Percentiles rank a stretch among this genome's conserved stretches.
phyloP scores from a whole-genome alignment of 2,113 vertebrate species.

The Sinocyclocheilus rhinocerous region DNA sequence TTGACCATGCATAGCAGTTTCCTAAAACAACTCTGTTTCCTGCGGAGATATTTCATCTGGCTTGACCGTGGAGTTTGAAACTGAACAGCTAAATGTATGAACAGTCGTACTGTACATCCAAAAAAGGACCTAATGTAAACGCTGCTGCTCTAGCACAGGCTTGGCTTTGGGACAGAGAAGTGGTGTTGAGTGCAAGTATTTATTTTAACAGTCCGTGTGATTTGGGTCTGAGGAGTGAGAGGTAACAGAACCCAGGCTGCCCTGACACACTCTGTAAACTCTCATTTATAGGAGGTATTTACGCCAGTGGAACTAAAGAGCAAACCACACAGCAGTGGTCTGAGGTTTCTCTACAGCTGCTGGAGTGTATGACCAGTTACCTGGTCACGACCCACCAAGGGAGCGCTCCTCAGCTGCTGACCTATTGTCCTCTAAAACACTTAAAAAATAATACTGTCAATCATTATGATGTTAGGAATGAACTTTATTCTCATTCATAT shows the following conservation, averaged over 20 bases:
- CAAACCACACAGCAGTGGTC: background rate
- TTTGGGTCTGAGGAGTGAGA: conserved; percentile 41
- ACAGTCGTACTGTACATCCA: background rate
- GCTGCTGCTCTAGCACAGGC: background rate
- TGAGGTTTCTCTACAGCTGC: background rate
- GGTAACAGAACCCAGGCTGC: conserved; percentile 34
- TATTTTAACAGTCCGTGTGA: conserved; percentile 36
- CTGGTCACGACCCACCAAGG: conserved; percentile 29
- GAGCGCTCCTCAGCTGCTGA: background rate
- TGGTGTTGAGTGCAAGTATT: conserved; percentile 16
- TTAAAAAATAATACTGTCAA: conserved; percentile 22
- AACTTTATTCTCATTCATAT: background rate
- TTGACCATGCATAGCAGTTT: conserved; percentile 1
- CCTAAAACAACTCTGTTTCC: conserved; percentile 12
- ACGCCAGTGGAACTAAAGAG: conserved; percentile 17
- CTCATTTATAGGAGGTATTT: conserved; percentile 19
- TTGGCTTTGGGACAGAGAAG: conserved; percentile 9
- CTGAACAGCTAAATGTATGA: conserved; percentile 5
- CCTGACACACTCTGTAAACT: conserved; percentile 33
- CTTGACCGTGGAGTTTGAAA: background rate
- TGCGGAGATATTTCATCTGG: background rate
- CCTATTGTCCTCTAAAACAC: background rate
- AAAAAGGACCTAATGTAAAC: conserved; percentile 18
- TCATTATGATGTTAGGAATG: conserved; percentile 4
- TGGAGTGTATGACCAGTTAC: conserved; percentile 8